These are phyloP conservation scores for Trichomalopsis sarcophagae DNA, from an alignment of 1,140 invertebrate genomes.

Conservation along the genomic window DNA sequence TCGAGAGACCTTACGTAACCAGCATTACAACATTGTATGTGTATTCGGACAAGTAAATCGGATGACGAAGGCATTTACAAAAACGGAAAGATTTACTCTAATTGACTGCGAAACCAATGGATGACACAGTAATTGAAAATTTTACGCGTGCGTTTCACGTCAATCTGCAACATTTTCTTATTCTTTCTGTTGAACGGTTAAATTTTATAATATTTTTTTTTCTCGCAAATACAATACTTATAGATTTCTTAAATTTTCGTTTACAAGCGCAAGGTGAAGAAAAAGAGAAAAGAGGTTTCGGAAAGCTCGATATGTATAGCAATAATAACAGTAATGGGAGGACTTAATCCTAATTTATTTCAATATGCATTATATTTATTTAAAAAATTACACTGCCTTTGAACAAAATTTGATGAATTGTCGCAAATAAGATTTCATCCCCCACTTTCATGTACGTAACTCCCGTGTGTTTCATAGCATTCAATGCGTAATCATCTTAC, in stretches of 20 bases:
- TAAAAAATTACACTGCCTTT: slow-evolving; percentile 68
- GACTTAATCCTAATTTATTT: slow-evolving; percentile 67
- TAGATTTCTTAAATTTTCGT: slow-evolving; percentile 17
- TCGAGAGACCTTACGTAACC: slow-evolving; percentile 36
- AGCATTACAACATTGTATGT: slow-evolving; percentile 42
- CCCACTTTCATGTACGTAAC: slow-evolving; percentile 22
- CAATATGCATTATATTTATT: slow-evolving; percentile 68
- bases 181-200: slow-evolving; percentile 29
- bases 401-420: slow-evolving; percentile 69
- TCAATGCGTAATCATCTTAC: background rate
- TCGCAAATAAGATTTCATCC: slow-evolving; percentile 47
- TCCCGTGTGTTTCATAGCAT: slow-evolving; percentile 6
- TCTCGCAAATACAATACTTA: slow-evolving; percentile 33
- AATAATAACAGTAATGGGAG: slow-evolving; percentile 62
- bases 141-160: slow-evolving; percentile 31
- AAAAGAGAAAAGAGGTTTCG: slow-evolving; percentile 56
- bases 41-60: slow-evolving; percentile 42
- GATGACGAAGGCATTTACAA: slow-evolving; percentile 43
- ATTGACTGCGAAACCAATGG: slow-evolving; percentile 37
- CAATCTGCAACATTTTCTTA: background rate
- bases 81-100: slow-evolving; percentile 48
- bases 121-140: slow-evolving; percentile 45
- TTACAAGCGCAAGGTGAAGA: slow-evolving; percentile 50
- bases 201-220: slow-evolving; percentile 37
- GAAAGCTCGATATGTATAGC: slow-evolving; percentile 58